phyloP scores from a whole-genome alignment of 2,888 invertebrate species.

The Meloe dianella region DNA sequence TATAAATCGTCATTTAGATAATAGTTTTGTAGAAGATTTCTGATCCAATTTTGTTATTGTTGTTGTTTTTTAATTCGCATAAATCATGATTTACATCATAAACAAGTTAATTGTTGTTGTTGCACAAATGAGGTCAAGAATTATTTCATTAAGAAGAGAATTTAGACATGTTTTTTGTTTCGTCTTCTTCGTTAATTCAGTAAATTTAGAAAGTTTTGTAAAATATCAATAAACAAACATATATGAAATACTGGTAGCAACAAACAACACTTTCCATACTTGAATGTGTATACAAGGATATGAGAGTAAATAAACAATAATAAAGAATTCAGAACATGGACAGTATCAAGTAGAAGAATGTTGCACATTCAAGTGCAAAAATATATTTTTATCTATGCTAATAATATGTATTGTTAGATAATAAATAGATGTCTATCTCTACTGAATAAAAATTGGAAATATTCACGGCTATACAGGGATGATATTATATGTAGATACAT shows the following conservation, averaged over 20 bases:
- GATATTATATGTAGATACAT: too few relatives aligned
- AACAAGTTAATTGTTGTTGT: not conserved
- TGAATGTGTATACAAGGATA: not conserved
- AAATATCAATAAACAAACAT: not conserved
- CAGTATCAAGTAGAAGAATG: not conserved
- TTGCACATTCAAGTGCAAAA: not conserved
- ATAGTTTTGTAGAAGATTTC: not conserved
- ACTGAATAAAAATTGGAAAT: too few relatives aligned
- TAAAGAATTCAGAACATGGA: slow-evolving; percentile 1
- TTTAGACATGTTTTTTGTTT: not conserved
- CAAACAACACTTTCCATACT: not conserved
- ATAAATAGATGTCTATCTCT: too few relatives aligned
- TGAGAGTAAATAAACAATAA: not conserved
- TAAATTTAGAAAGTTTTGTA: slow-evolving; percentile 4
- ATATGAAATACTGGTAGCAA: not conserved
- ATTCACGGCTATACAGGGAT: too few relatives aligned
- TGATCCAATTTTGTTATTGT: not conserved
- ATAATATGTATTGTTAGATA: too few relatives aligned
- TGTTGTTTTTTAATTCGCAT: too few relatives aligned
- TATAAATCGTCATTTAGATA: not conserved
- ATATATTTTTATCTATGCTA: not conserved
- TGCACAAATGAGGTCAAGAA: slow-evolving; percentile 5
- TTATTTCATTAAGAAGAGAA: slow-evolving; percentile 1
- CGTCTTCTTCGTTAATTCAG: not conserved
- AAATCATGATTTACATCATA: not conserved